These are phyloP conservation scores for Chrysaora quinquecirrha DNA, from an alignment of 30 jellyfish, hydroid and myxozoan species.

Conservation along the genomic window DNA sequence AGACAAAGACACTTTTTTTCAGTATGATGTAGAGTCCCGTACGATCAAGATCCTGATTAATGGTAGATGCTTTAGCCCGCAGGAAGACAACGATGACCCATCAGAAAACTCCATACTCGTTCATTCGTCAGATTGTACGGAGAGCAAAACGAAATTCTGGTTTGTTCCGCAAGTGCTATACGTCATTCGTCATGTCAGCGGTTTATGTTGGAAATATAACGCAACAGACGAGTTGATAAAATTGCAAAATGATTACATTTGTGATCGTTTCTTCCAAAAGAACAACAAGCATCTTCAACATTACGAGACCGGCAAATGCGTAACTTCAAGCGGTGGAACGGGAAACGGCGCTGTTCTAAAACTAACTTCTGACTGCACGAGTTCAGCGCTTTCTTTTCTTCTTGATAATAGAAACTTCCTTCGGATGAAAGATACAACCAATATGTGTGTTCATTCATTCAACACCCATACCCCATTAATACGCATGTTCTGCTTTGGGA, in stretches of 20 bases:
- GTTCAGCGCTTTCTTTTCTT: not conserved
- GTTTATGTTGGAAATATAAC: not conserved
- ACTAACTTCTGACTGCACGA: conserved; percentile 1
- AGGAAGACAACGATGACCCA: not conserved
- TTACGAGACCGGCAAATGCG: not conserved
- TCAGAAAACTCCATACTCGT: not conserved
- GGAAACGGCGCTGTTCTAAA: not conserved
- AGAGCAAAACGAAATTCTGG: not conserved
- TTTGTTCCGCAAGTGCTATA: not conserved
- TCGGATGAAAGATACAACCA: not conserved
- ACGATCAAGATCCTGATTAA: not conserved
- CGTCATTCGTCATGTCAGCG: not conserved
- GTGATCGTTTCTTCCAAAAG: not conserved
- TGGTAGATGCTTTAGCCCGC: not conserved
- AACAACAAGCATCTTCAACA: not conserved
- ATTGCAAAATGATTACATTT: not conserved
- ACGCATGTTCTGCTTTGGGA: too few species aligned
- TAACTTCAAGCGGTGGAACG: too few species aligned
- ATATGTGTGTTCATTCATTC: too few species aligned
- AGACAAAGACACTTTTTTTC: not conserved
- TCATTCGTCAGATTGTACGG: not conserved
- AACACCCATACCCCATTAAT: too few species aligned
- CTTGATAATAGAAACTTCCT: not conserved
- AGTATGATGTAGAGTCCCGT: not conserved
- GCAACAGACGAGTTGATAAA: not conserved